Evolutionary conservation across 2,797 vertebrate species (phyloP), one percentile per base, ranked within the genome.

Genomic region (Sebastes glaucus): DNA sequence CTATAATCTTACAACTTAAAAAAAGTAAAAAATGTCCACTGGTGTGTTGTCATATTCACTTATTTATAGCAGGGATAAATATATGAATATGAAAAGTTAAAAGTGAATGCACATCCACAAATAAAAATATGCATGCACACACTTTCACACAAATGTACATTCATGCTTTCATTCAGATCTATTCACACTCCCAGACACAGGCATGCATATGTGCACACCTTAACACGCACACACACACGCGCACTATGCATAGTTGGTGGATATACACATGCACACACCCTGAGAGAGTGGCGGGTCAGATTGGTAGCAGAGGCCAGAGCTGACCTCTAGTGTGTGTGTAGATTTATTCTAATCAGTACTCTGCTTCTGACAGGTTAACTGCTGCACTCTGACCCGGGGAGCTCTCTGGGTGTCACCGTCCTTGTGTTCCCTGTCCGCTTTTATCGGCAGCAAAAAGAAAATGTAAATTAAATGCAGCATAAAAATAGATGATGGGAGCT

Each of bases 261-360:
- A 69, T 9, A 71, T 61, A 18, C 67, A 52, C 69, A 87, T 86
- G 76, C 64, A 87, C 87, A 79, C 64, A 23, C 74, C 64, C 71
- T 82, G 74, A 84, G 84, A 88, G 89, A 89, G 89, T 81, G 89
- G 87, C 85, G 90, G 95, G 94, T 96, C 94, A 93, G 86, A 82
- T 46, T 61, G 42, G 92, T 92, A 92, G 91, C 94, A 87, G 93
- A 88, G 94, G 87, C 94, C 92, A 80, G 68, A 81, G 88, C 89
- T 95, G 95, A 96, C 95, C 96, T 96, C 94, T 93, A 83, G 94
- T 93, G 94, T 92, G 94, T 94, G 93, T 95, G 93, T 93, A 94
- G 95, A 96, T 96, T 96, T 96, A 96, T 96, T 96, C 93, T 96
- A 96, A 96, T 96, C 95, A 96, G 95, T 96, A 95, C 94, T 92